Base-by-base conservation (phyloP, 2,888 invertebrate species). In the Monochamus alternatus region DNA sequence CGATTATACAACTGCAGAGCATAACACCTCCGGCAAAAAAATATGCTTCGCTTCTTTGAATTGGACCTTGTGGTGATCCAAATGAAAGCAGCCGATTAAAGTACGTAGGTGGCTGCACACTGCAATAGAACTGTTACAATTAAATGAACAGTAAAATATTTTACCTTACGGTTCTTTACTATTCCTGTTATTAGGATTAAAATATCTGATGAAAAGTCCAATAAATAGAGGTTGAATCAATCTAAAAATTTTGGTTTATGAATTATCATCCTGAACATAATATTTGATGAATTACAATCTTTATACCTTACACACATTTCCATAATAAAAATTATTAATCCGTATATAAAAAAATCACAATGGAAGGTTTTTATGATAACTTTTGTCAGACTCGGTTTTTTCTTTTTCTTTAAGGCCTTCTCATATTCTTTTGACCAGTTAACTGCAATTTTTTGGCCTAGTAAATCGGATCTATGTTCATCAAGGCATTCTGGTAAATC, bases 401-500 rank as follows among this genome's bases (percentile, higher is more conserved):
- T 88, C 59, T 90, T 89, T n/a, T 88, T 84, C 52, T 83, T 82
- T 9, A 84, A 82, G 1, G 90, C 89, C 73, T 87, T 87, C 62
- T 90, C 87, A 58, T 91, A 81, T 89, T 94, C 93, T 78, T 90
- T 89, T 51, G 91, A 85, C 93, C 94, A 93, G 84, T 90, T 89
- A 81, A 91, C 89, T 85, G 93, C 91, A 51, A 94, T 88, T 84
- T 89, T 90, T 51, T 91, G 90, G n/a, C 93, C 94, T 60, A 93
- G 89, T 77, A 83, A 84, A 60, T 91, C 89, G 0, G 94, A 93
- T 76, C 90, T 89, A 83, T 94, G 95, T 78, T 90, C 90, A 69
- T 91, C 90, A 8, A 93, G 89, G 0, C 94, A 93, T 84, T 93
- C 91, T 43, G 94, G 92, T 32, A 96, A 89, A 87, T 96, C 95